These are phyloP conservation scores for Epirrhoe alternata DNA, from an alignment of 2,888 invertebrate species.

Conservation along the genomic window DNA sequence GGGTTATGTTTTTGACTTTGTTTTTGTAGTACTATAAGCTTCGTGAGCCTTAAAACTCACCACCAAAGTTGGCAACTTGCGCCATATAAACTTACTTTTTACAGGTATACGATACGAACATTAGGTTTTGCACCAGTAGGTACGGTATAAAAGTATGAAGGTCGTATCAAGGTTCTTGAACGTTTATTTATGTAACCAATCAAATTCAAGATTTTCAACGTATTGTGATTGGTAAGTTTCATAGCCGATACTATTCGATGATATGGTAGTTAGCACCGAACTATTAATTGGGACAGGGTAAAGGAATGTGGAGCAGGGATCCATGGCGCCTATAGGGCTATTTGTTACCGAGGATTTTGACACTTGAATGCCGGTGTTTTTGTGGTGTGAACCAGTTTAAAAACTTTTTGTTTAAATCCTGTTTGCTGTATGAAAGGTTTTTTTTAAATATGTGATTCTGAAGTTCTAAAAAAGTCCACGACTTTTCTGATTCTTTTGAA, in stretches of 20 bases:
- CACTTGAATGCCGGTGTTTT: conserved; percentile 36
- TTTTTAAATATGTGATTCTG: not conserved
- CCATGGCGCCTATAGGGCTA: conserved; percentile 39
- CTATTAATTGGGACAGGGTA: conserved; percentile 38
- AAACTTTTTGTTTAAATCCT: not conserved
- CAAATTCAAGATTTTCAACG: conserved; percentile 12
- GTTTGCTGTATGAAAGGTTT: not conserved
- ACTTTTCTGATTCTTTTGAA: too few relatives aligned
- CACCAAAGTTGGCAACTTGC: conserved; percentile 13
- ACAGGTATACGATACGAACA: not conserved
- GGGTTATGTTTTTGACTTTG: too few relatives aligned
- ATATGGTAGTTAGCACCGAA: conserved; percentile 30
- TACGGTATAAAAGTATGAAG: not conserved
- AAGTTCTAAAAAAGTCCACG: not conserved
- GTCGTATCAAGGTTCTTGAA: not conserved
- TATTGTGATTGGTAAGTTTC: conserved; percentile 31
- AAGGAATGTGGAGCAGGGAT: conserved; percentile 36
- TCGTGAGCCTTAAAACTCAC: not conserved
- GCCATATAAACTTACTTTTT: too few relatives aligned
- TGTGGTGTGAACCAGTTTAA: conserved; percentile 25
- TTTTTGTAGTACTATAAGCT: too few relatives aligned
- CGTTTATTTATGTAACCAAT: not conserved
- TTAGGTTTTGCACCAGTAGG: not conserved
- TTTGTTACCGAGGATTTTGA: conserved; percentile 43
- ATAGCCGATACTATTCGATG: conserved; percentile 24